phyloP scores from a whole-genome alignment of 1,140 invertebrate species.

The Pogonognathellus flavescens region DNA sequence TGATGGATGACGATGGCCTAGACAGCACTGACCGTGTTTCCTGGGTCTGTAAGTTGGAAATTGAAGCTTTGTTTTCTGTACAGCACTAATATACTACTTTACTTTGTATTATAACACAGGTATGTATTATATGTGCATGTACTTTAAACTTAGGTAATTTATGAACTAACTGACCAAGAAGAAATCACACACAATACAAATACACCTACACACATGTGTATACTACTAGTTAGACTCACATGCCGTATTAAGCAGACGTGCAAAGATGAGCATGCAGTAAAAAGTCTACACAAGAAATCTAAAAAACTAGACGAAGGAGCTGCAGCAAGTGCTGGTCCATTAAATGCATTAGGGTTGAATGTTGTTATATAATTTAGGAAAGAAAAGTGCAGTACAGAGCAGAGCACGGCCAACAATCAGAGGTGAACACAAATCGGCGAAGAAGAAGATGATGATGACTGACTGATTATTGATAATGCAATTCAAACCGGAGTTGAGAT shows the following conservation, averaged over 20 bases:
- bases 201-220: slow-evolving; percentile 36
- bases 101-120: too few species aligned
- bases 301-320: too few species aligned
- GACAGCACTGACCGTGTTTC: slow-evolving; percentile 26
- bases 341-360: background rate
- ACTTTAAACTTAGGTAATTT: background rate
- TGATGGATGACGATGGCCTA: slow-evolving; percentile 41
- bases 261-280: too few species aligned
- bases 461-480: slow-evolving; percentile 1
- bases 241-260: background rate
- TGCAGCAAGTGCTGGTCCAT: too few species aligned
- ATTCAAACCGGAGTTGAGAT: slow-evolving; percentile 32
- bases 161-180: slow-evolving; percentile 28
- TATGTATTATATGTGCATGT: background rate
- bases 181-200: slow-evolving; percentile 12
- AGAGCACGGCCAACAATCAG: slow-evolving; percentile 20
- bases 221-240: slow-evolving; percentile 11
- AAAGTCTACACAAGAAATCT: too few species aligned
- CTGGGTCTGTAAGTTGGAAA: slow-evolving; percentile 16
- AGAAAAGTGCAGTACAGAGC: background rate
- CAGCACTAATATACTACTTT: too few species aligned
- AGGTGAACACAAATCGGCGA: slow-evolving; percentile 42
- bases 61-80: slow-evolving; percentile 33
- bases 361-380: background rate
- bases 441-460: slow-evolving; percentile 20